These are phyloP conservation scores for Sebastes flavidus DNA, from an alignment of 2,797 vertebrate species.

Conservation along the genomic window DNA sequence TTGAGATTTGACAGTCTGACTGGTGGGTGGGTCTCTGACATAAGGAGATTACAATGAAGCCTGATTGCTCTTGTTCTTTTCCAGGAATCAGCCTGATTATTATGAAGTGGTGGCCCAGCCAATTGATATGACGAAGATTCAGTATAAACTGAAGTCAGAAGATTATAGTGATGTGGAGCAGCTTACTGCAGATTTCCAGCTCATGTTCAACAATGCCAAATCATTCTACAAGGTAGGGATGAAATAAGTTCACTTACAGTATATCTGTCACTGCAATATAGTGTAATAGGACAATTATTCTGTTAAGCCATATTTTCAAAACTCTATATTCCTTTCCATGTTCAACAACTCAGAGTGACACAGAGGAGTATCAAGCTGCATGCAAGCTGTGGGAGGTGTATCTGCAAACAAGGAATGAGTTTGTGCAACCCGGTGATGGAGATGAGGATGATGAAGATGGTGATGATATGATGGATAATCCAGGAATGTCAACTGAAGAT, in stretches of 20 bases:
- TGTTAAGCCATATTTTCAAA: not conserved
- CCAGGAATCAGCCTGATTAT: constrained; percentile 97
- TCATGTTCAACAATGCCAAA: constrained; percentile 98
- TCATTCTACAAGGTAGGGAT: constrained; percentile 91
- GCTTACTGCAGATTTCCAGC: constrained; percentile 93
- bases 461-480: constrained; percentile 89
- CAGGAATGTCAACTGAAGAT: constrained; percentile 89
- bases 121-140: constrained; percentile 98
- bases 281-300: not conserved
- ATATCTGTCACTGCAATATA: not conserved
- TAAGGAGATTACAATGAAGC: not conserved
- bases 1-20: not conserved
- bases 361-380: constrained; percentile 93
- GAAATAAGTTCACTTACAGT: not conserved
- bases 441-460: constrained; percentile 90
- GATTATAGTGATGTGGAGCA: constrained; percentile 95
- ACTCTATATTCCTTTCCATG: not conserved
- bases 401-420: constrained; percentile 92
- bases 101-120: constrained; percentile 97
- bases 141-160: constrained; percentile 97
- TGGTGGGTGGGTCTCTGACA: not conserved
- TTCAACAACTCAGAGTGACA: constrained; percentile 83
- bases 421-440: constrained; percentile 92
- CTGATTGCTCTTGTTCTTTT: not conserved
- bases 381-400: constrained; percentile 94